Base-by-base conservation (phyloP, 2,797 vertebrate species). In the Crocidura indochinensis region DNA sequence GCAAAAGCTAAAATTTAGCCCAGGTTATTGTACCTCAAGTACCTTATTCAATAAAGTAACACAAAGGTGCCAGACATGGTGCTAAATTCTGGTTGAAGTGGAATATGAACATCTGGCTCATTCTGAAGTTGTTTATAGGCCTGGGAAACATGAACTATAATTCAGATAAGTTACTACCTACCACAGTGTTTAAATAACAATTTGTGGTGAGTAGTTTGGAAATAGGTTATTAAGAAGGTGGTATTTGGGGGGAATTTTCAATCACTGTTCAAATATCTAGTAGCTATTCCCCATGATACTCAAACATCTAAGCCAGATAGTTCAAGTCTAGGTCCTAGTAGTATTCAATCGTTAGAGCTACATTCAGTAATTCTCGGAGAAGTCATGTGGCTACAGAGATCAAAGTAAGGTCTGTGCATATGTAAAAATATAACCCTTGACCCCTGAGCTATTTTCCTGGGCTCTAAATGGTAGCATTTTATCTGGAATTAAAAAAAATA, bases 151-250 rank as follows among this genome's bases (percentile, higher is more conserved):
- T 62, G 19, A 56, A 83, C 47, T n/a, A 91, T 60, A 71, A 91
- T 60, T 93, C 79, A 91, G 90, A 47, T 77, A 88, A 53, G 29
- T 72, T 20, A 46, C 27, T 53, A 27, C 20, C 76, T 29, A 22
- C 60, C 84, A 15, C 75, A n/a, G 6, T 20, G 74, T 76, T 46
- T 76, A 15, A 64, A 51, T 81, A 76, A 90, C 10, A 75, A 81
- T 72, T 92, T 78, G 91, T 51, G 56, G 71, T 49, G 60, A 46
- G 15, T 69, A 2, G 9, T 73, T 80, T 68, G 27, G 82, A 51
- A 86, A 88, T 88, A 67, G 88, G 14, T 92, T 74, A 91, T 71
- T 78, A 27, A 87, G 68, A 87, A 74, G 27, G 6, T 69, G 31
- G 11, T 10, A 64, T 64, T 64, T 53, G 10, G 51, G 51, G 51